A percentile compares a stretch with the other conserved stretches of the same genome.
These are phyloP conservation scores for Tiaroga cobitis DNA, from an alignment of 2,797 vertebrate genomes.

Conservation along the genomic window DNA sequence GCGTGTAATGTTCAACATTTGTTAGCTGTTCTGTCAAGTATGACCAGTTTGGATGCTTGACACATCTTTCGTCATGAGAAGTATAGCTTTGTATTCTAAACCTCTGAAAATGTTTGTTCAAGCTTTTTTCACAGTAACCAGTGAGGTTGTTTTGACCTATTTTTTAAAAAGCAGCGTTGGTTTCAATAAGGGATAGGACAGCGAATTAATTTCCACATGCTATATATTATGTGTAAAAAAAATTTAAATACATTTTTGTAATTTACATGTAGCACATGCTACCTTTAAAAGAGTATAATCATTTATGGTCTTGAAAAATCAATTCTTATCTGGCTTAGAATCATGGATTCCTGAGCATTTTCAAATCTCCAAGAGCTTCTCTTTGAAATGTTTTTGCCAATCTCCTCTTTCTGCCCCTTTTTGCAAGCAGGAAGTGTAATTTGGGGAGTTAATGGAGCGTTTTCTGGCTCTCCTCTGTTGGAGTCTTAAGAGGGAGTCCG, in stretches of 20 bases:
- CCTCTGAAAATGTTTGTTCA: neutral
- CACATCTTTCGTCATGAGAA: conserved; percentile 45
- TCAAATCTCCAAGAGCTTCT: neutral
- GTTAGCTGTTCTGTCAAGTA: conserved; percentile 48
- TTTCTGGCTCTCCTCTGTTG: conserved; percentile 47
- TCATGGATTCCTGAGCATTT: neutral
- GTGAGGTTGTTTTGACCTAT: neutral
- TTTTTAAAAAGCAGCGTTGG: neutral
- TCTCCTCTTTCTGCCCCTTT: conserved; percentile 25
- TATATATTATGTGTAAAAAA: neutral
- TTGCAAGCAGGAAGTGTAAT: conserved; percentile 55
- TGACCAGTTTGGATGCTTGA: conserved; percentile 48
- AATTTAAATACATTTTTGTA: neutral
- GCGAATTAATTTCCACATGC: neutral
- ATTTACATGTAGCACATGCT: neutral
- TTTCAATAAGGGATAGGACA: neutral
- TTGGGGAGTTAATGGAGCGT: conserved; percentile 68
- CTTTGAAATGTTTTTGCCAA: neutral
- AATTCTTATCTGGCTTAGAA: neutral
- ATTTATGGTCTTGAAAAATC: neutral
- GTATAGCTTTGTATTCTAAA: conserved; percentile 33
- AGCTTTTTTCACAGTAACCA: neutral
- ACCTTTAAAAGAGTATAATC: neutral
- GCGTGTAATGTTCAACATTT: conserved; percentile 43
- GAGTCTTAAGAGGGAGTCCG: conserved; percentile 43